Evolutionary conservation across 2,113 vertebrate genomes (phyloP), one percentile per base, ranked within the genome.

Genomic region (Oxyura jamaicensis): DNA sequence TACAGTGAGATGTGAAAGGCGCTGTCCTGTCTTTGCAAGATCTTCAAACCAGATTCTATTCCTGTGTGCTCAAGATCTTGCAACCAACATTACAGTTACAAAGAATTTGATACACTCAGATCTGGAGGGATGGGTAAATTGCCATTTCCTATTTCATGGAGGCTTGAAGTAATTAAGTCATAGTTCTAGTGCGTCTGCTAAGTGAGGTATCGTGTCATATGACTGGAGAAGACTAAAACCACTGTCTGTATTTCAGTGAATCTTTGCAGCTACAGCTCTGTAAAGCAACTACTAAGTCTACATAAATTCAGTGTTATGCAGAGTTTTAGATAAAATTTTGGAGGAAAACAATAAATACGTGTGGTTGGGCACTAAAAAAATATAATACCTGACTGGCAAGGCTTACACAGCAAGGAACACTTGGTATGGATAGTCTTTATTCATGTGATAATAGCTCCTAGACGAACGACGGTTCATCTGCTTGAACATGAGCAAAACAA

Each of bases 151-250:
- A 0, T 12, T 87, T 77, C 55, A 81, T 77, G 17, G 20, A 15
- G 22, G 19, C 2, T 52, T 52, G 55, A 76, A 68, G 50, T 46
- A 72, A 80, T 17, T 65, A 7, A 50, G 65, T 29, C n/a, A 7
- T 1, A 39, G 22, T 10, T 36, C 6, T 36, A 68, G 14, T 10
- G 46, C 77, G 35, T 15, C 48, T 72, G 48, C 29, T 50, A 39
- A 72, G 20, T 0, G 1, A 93, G 50, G 22, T 4, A 11, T 22
- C 5, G 5, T 5, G 9, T 1, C 36, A 31, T 14, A 2, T 2
- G 6, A 60, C 0, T 31, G n/a, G 0, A 41, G 36, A 60, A 68
- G 6, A 39, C 20, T 26, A 50, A 55, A 83, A 68, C 25, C 3
- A 50, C 10, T 11, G 41, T 2, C 21, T 11, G 5, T 7, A 41